Evolutionary conservation across 1,140 invertebrate genomes (phyloP), one percentile per base, ranked within the genome.

Genomic region (Diorhabda sublineata): DNA sequence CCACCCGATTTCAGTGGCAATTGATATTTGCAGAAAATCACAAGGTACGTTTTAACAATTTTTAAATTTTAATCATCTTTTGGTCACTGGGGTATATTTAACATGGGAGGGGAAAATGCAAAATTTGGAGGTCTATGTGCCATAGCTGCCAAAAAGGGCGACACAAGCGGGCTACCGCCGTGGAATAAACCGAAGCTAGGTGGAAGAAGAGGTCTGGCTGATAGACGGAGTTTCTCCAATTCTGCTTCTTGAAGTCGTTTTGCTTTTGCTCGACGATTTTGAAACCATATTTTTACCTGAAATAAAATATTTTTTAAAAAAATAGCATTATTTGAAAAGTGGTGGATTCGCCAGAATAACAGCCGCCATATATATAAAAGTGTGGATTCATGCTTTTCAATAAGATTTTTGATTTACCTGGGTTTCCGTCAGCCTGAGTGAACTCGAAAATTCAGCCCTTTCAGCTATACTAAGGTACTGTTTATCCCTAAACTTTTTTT

Each of bases 381-480:
- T 26, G 26, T 26, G 26, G 1, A 26, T 26, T 26, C 26, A 1
- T 26, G 47, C n/a, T 52, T 3, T n/a, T 52, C 2, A 52, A 52
- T 52, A 3, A 2, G 47, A 8, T 52, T 3, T n/a, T 52, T n/a
- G 41, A 57, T 69, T 85, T 81, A 91, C 90, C 87, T 95, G 94
- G 5, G 96, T 98, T 83, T 99, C 97, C 4, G 97, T 98, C 2
- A 99, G 86, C 74, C 95, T 90, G 43, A 99, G 84, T 0, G 94
- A 96, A 2, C 91, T 92, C 2, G 94, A 96, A 82, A 99, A 99
- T 81, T 98, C 97, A 0, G 97, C 97, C 64, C 97, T 84, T 81
- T 98, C 97, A 1, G 96, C 94, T 73, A 99, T 97, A 75, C 94
- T 95, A 64, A 99, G 84, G 83, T 99, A 99, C 82, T 98, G 96